Evolutionary conservation across 1,140 invertebrate species (phyloP), one percentile per base, ranked within the genome.

Genomic region (Pygmarrhopalites habei): DNA sequence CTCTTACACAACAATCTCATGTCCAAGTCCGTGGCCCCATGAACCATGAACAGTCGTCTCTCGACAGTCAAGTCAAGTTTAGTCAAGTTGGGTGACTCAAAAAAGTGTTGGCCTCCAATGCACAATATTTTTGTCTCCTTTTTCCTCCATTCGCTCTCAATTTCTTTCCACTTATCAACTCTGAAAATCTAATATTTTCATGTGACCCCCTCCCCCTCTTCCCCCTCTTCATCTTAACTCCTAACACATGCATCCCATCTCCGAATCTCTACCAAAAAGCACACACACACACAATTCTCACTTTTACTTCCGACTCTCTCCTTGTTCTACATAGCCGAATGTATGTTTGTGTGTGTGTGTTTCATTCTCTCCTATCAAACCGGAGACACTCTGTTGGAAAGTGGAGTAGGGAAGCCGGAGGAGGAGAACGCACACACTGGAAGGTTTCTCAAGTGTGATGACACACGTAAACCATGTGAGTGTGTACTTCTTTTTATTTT

Each of bases 111-210:
- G 63, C 21, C n/a, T n/a, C n/a, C 58, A 43, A 60, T 60, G 51
- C 63, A 60, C 43, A 52, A 58, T 44, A 58, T 44, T 41, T 17
- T 23, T 19, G 2, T 10, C 19, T 30, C 29, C 15, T 56, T 60
- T 19, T 65, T 65, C 26, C 59, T 44, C 66, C 67, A 62, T 65
- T 70, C 65, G 51, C 52, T 65, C 65, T 62, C 64, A 59, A 70
- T 70, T 67, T 56, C 65, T 67, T 70, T 70, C 65, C 69, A 70
- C 69, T 70, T 70, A 70, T 70, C 69, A 65, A 58, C 53, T 65
- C 59, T 35, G 41, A 60, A 66, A 58, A 70, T 67, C 65, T 67
- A 67, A 67, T 67, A 70, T 65, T 65, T 28, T 28, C 35, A 12
- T 15, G 19, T 26, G n/a, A 62, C 43, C 49, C 39, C 49, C 51